These are phyloP conservation scores for Nettapus auritus DNA, from an alignment of 2,113 vertebrate species.

Conservation along the genomic window DNA sequence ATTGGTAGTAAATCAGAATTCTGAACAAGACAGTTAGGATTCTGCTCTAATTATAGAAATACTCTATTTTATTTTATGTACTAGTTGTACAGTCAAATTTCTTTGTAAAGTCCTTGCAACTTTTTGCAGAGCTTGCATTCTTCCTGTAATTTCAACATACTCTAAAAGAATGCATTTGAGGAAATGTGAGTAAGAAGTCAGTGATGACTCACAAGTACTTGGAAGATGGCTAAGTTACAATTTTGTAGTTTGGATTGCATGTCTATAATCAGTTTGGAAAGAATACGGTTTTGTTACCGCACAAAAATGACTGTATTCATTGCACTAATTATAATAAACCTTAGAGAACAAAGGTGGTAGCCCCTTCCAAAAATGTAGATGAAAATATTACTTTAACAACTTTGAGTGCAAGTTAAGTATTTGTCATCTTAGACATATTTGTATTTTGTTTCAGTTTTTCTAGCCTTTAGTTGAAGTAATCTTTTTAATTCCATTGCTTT, in stretches of 20 bases:
- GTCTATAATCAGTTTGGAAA: conserved; percentile 50
- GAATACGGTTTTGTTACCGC: conserved; percentile 25
- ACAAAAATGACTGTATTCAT: conserved; percentile 15
- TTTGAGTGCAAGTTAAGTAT: neutral
- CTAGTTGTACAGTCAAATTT: neutral
- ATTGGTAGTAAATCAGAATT: neutral
- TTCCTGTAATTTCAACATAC: conserved; percentile 75
- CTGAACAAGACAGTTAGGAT: neutral
- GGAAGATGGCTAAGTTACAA: conserved; percentile 68
- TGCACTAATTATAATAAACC: conserved; percentile 10
- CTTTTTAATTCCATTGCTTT: neutral
- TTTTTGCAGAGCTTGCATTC: conserved; percentile 75
- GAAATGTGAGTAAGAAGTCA: conserved; percentile 81
- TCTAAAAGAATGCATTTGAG: conserved; percentile 78
- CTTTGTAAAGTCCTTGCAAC: neutral
- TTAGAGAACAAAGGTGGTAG: neutral
- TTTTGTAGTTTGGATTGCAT: conserved; percentile 50
- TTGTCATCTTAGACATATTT: neutral
- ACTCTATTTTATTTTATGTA: neutral
- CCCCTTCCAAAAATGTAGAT: neutral
- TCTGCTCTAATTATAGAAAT: neutral
- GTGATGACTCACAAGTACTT: conserved; percentile 75
- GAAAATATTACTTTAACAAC: neutral
- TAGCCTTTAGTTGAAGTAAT: neutral
- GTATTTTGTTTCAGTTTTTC: neutral